Evolutionary conservation across 2,888 invertebrate species (phyloP), one percentile per base, ranked within the genome.

Genomic region (Beris chalybata): DNA sequence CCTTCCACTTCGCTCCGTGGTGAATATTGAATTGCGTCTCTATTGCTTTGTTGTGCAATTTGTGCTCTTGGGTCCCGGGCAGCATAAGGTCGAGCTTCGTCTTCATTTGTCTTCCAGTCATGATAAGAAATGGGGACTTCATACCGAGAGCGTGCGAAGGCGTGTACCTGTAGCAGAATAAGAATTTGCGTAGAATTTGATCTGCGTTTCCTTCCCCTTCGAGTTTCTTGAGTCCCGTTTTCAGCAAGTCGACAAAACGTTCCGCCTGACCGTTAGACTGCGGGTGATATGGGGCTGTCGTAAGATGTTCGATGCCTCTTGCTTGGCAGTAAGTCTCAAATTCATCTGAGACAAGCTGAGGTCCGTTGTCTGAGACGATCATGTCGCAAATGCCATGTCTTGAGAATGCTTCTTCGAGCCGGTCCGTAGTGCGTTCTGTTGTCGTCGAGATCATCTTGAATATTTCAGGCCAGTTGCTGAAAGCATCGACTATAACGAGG

Each of bases 401-500:
- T 9, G 52, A n/a, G 52, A 52, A 52, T 13, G 52, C 22, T n/a
- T 52, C 52, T 52, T 9, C 13, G n/a, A n/a, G 9, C 22, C 9
- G 9, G 12, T 52, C 15, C n/a, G 13, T 52, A 12, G 52, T 52
- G 2, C 22, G 9, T n/a, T 9, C 9, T 52, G 52, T 15, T 9
- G 52, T 52, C 2, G 52, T 52, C 2, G 13, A n/a, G 3, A 2
- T 52, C 9, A 52, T 52, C 22, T 52, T 52, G 13, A 52, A n/a
- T 9, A 52, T 13, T 22, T 52, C 52, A 11, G 52, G 52, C n/a
- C 15, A 52, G 12, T 52, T 52, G 22, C 52, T 52, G 52, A 73
- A 74, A 1, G 78, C 72, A 69, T 81, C 80, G 4, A 77, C 74
- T 3, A 80, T 71, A n/a, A 81, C 70, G 4, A 32, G 38, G 38